Percentiles rank a stretch among this genome's conserved stretches.
These are phyloP conservation scores for Leptopilina syphax DNA, from an alignment of 2,888 invertebrate genomes.

Conservation along the genomic window DNA sequence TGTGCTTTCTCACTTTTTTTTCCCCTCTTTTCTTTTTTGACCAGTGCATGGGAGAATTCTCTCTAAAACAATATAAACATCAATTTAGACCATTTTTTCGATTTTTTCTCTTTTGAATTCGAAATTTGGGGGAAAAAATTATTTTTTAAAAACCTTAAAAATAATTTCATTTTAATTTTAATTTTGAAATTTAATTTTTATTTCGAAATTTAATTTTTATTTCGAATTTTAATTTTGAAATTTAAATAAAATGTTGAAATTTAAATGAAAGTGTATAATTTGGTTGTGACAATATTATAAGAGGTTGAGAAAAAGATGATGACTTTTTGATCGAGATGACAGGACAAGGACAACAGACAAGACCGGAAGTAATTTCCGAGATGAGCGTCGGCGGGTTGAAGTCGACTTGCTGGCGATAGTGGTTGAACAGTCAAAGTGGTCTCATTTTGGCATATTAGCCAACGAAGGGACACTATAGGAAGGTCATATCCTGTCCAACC, in stretches of 20 bases:
- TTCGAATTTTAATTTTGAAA: too few relatives aligned
- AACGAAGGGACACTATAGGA: constrained; percentile 66
- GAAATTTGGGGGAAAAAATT: too few relatives aligned
- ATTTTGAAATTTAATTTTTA: too few relatives aligned
- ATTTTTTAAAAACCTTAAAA: too few relatives aligned
- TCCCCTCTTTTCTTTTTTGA: background rate
- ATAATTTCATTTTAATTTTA: too few relatives aligned
- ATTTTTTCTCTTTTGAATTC: too few relatives aligned
- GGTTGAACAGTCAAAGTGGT: constrained; percentile 77
- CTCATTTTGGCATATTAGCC: constrained; percentile 70
- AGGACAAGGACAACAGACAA: constrained; percentile 64
- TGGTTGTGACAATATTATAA: too few relatives aligned
- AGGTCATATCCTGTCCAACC: constrained; percentile 76
- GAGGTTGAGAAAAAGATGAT: background rate
- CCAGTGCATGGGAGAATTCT: constrained; percentile 3
- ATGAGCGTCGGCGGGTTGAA: constrained; percentile 66
- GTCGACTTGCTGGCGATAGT: constrained; percentile 73
- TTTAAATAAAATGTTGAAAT: too few relatives aligned
- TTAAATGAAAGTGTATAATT: too few relatives aligned
- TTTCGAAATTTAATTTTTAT: too few relatives aligned
- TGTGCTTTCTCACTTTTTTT: constrained; percentile 1
- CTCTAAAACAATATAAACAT: background rate
- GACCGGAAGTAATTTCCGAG: constrained; percentile 77
- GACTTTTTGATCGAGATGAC: constrained; percentile 40
- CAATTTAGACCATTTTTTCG: too few relatives aligned